phyloP scores from a whole-genome alignment of 2,113 vertebrate genomes.

The Mesembrinibis cayennensis region DNA sequence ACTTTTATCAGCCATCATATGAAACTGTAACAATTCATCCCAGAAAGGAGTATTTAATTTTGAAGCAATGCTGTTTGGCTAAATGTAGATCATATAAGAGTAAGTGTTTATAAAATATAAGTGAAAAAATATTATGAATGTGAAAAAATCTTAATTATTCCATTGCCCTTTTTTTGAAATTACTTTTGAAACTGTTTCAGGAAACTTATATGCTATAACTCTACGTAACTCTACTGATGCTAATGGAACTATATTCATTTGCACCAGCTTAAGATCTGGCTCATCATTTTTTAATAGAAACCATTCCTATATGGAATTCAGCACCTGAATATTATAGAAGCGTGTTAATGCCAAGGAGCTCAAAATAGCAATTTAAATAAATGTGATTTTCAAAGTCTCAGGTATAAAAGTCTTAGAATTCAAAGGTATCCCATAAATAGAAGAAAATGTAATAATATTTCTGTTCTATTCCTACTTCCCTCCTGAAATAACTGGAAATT shows the following conservation, averaged over 20 bases:
- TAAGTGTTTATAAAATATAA: background rate
- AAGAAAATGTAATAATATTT: background rate
- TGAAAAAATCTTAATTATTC: background rate
- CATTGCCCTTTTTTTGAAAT: background rate
- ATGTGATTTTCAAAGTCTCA: background rate
- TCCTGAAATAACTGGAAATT: background rate
- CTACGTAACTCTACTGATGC: background rate
- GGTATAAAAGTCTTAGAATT: background rate
- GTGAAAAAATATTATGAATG: background rate
- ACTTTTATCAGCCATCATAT: background rate
- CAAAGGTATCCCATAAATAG: background rate
- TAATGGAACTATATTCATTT: background rate
- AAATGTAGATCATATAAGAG: background rate
- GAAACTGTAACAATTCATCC: background rate
- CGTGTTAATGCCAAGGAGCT: background rate
- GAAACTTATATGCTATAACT: background rate
- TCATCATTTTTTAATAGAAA: slow-evolving; percentile 8
- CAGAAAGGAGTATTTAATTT: background rate
- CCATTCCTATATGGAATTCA: background rate
- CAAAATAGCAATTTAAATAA: background rate
- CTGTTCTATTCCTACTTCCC: background rate
- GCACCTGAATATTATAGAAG: background rate
- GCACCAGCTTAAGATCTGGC: background rate
- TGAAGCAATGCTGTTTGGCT: background rate
- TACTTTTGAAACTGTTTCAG: background rate